These are phyloP conservation scores for Phoxinus dragarum DNA, from an alignment of 2,797 vertebrate genomes.

Conservation along the genomic window DNA sequence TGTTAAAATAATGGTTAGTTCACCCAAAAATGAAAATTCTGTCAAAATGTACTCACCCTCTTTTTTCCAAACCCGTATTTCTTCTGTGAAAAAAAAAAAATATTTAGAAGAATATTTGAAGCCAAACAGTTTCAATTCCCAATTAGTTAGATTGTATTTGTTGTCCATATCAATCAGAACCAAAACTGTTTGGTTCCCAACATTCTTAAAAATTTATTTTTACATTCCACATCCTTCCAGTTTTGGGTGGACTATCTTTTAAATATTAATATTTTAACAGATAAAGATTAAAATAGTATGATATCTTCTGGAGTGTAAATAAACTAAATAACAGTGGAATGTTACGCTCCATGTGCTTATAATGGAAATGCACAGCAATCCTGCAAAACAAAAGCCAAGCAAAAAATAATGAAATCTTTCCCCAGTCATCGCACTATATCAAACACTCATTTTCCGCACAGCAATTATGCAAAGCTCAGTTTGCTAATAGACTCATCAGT, in stretches of 20 bases:
- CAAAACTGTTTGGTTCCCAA: neutral
- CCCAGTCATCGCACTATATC: conserved; percentile 26
- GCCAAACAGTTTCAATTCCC: neutral
- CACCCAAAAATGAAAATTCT: neutral
- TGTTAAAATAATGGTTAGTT: too few species aligned
- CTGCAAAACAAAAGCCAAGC: neutral
- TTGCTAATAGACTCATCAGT: conserved; percentile 58
- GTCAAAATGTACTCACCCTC: neutral
- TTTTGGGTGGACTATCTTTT: neutral
- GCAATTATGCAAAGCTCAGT: conserved; percentile 59
- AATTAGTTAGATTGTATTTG: neutral
- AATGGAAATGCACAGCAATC: conserved; percentile 6
- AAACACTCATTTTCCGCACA: conserved; percentile 33
- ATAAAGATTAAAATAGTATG: neutral
- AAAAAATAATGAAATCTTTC: conserved; percentile 15
- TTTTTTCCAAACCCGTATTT: neutral
- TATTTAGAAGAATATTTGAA: too few species aligned
- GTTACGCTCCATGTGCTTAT: conserved; percentile 1
- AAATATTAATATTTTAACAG: neutral
- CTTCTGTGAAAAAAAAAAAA: neutral
- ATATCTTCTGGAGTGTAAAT: conserved; percentile 22
- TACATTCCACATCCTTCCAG: neutral
- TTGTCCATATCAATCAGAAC: neutral
- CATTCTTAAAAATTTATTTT: neutral
- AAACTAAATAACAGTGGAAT: conserved; percentile 2